These are phyloP conservation scores for Drosophila pruinosa DNA, from an alignment of 1,140 invertebrate genomes.

Conservation along the genomic window DNA sequence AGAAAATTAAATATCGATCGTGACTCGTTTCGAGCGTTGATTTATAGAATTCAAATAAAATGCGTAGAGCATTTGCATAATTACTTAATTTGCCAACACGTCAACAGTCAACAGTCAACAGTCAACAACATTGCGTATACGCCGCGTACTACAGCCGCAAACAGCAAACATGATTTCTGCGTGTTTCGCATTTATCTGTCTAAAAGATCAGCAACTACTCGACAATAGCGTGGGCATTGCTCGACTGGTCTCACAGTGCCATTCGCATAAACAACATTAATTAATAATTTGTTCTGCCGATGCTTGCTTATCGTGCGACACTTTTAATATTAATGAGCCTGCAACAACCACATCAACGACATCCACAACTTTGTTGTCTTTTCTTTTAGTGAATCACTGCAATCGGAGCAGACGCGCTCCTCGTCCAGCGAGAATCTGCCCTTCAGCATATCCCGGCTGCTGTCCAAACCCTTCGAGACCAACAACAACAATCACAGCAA, in stretches of 20 bases:
- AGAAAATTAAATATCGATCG: constrained; percentile 55
- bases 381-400: constrained; percentile 71
- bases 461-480: constrained; percentile 87
- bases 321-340: constrained; percentile 59
- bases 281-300: constrained; percentile 38
- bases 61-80: constrained; percentile 69
- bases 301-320: constrained; percentile 40
- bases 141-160: constrained; percentile 32
- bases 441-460: constrained; percentile 88
- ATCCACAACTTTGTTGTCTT: not conserved
- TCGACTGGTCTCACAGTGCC: constrained; percentile 1
- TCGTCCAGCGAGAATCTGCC: constrained; percentile 86
- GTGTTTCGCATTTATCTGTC: constrained; percentile 25
- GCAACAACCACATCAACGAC: constrained; percentile 19
- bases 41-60: constrained; percentile 68
- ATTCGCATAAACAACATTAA: constrained; percentile 31
- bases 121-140: constrained; percentile 53
- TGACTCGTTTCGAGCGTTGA: constrained; percentile 65
- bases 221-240: constrained; percentile 13
- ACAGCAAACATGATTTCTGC: constrained; percentile 55
- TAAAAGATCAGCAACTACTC: not conserved
- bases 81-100: constrained; percentile 64
- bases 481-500: constrained; percentile 81
- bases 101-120: not conserved
- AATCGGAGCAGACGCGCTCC: constrained; percentile 83